phyloP scores from a whole-genome alignment of 2,888 invertebrate species.

The Cetonia aurata region DNA sequence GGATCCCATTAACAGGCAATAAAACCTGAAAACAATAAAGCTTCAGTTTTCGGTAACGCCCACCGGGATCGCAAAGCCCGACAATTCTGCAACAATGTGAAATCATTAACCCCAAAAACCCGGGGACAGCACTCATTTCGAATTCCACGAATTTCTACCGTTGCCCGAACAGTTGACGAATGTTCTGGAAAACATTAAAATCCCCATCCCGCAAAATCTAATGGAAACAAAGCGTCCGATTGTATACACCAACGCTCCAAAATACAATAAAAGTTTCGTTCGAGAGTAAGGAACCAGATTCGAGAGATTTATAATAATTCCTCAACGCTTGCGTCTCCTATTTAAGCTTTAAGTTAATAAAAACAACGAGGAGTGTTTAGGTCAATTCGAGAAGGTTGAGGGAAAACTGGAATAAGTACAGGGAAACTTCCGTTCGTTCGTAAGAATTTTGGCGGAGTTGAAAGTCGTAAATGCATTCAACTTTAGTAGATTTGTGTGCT shows the following conservation, averaged over 20 bases:
- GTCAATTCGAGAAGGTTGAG: no score
- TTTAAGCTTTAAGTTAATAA: conserved; percentile 4
- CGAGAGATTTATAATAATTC: conserved; percentile 8
- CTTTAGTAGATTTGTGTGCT: not conserved
- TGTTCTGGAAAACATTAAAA: not conserved
- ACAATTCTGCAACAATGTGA: no score
- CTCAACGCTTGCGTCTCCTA: not conserved
- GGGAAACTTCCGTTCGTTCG: not conserved
- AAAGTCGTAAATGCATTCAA: not conserved
- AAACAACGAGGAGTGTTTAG: not conserved
- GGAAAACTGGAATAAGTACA: no score
- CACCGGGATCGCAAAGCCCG: no score
- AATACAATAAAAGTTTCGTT: conserved; percentile 15
- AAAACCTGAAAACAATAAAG: no score
- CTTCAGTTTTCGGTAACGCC: no score
- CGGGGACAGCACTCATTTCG: no score
- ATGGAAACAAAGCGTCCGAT: conserved; percentile 4
- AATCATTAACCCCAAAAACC: no score
- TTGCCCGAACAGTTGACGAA: not conserved
- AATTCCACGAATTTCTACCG: conserved; percentile 5
- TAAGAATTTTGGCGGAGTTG: not conserved
- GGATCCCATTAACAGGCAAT: no score
- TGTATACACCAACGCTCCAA: conserved; percentile 2
- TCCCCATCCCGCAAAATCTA: not conserved
- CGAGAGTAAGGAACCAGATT: not conserved